phyloP scores from a whole-genome alignment of 1,140 invertebrate genomes.

The Reticulitermes speratus region DNA sequence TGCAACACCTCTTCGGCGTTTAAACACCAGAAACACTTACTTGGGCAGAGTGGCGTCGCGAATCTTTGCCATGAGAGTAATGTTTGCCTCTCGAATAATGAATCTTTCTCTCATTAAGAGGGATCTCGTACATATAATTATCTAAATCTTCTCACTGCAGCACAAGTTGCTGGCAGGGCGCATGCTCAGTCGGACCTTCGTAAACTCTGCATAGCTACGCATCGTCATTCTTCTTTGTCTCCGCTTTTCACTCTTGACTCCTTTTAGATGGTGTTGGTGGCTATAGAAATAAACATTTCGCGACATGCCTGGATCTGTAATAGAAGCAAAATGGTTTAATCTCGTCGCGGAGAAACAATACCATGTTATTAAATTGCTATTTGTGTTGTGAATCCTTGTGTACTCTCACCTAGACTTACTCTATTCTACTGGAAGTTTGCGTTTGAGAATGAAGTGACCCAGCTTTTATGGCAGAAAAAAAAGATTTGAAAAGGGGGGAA shows the following conservation, averaged over 20 bases:
- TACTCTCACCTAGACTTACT: background rate
- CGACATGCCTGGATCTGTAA: background rate
- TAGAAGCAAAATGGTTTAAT: slow-evolving; percentile 10
- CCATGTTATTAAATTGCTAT: background rate
- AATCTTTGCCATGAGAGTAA: background rate
- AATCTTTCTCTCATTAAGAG: background rate
- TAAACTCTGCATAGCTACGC: background rate
- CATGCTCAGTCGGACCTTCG: background rate
- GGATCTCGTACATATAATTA: background rate
- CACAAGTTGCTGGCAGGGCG: background rate
- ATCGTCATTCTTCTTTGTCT: background rate
- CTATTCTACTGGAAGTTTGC: background rate
- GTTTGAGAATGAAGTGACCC: background rate
- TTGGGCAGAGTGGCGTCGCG: too few relatives aligned
- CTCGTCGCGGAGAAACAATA: background rate
- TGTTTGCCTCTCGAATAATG: background rate
- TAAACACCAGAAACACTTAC: too few relatives aligned
- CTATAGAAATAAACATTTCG: background rate
- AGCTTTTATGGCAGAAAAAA: too few relatives aligned
- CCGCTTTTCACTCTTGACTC: background rate
- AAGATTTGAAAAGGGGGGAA: too few relatives aligned
- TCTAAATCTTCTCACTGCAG: background rate
- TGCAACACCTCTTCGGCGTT: too few relatives aligned
- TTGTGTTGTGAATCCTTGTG: background rate
- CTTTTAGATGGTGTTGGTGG: background rate